phyloP scores from a whole-genome alignment of 1,140 invertebrate species.

The Drosophila parvula region DNA sequence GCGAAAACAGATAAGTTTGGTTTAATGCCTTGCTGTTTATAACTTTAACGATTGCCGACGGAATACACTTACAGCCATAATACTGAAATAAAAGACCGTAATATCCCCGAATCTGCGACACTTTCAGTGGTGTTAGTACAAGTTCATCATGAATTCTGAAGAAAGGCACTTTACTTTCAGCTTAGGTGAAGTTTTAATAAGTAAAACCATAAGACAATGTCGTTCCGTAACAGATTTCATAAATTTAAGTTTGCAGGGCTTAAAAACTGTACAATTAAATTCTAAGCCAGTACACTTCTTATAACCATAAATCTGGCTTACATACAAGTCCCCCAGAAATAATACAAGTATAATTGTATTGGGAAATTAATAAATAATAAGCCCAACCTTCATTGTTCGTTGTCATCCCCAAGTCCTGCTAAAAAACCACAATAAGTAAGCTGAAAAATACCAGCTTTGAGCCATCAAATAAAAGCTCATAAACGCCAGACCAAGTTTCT shows the following conservation, averaged over 20 bases:
- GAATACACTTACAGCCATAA: background rate
- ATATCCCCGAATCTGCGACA: background rate
- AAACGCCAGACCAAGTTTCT: constrained; percentile 4
- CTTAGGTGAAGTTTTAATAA: no score
- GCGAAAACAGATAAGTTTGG: constrained; percentile 4
- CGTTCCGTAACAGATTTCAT: no score
- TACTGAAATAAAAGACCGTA: background rate
- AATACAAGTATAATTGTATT: no score
- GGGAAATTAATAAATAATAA: background rate
- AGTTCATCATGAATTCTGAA: background rate
- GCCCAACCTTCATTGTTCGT: background rate
- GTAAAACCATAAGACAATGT: no score
- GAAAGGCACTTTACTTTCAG: background rate
- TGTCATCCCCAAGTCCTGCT: background rate
- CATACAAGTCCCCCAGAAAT: no score
- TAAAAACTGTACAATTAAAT: no score
- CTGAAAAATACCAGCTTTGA: background rate
- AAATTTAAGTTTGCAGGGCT: no score
- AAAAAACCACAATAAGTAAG: background rate
- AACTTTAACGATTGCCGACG: constrained; percentile 6
- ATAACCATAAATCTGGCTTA: no score
- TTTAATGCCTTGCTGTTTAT: constrained; percentile 3
- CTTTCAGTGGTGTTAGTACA: background rate
- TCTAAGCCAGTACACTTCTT: no score
- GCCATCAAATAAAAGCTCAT: constrained; percentile 1